Evolutionary conservation across 2,113 vertebrate genomes (phyloP), one percentile per base, ranked within the genome.

Genomic region (Cryptoleucopteryx plumbea): DNA sequence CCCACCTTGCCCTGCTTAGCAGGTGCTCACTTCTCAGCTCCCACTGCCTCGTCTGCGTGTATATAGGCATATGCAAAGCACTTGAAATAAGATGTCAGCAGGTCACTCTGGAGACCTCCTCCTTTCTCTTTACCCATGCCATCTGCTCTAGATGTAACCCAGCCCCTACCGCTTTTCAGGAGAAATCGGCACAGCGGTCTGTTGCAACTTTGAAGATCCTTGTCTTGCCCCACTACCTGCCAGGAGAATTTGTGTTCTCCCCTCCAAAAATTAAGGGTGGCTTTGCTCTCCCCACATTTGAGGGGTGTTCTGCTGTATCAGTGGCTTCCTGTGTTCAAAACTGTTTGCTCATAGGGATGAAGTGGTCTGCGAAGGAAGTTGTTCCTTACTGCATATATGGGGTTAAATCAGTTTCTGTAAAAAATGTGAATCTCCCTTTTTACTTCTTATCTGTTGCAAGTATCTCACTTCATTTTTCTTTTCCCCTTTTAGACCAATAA

Each of bases 171-270:
- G 17, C 18, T 31, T n/a, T 34, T 31, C n/a, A 23, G 55, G 48
- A 14, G 29, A 38, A 75, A 32, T 11, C 1, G 2, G 34, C 32
- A 48, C 7, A 12, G 48, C 0, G 2, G 20, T 3, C 2, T 19
- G 40, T 29, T 63, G 75, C 29, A 52, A 10, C 15, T 25, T 17
- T 6, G 40, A 59, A 65, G 53, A 82, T 36, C 36, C 7, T 26
- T 74, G 25, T 47, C 45, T 36, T 79, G 53, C 21, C 63, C 42
- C 2, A 1, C 22, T 50, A 6, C 31, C 38, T 36, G 19, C 29
- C 38, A 45, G 29, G 36, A 47, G 18, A 22, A 12, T 43, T 63
- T n/a, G n/a, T 34, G 25, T 50, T 11, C 3, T 78, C 13, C 29
- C 8, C 13, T 36, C 40, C 14, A 27, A 40, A 65, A 45, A 9